Evolutionary conservation across 2,888 invertebrate species (phyloP).

Genomic region (Stegana nigrithorax): DNA sequence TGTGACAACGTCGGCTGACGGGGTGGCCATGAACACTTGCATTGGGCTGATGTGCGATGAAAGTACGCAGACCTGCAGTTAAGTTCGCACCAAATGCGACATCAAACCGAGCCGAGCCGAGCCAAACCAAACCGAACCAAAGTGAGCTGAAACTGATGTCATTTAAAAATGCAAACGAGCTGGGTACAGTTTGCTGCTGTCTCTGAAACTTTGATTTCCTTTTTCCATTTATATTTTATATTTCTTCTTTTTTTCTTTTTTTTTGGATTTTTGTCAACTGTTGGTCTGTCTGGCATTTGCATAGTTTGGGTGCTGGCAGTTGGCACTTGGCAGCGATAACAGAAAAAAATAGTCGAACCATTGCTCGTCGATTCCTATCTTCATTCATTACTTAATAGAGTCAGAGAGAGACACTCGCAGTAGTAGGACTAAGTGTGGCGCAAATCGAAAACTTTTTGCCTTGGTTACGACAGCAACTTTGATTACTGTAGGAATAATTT

Average conservation of each 20-base stretch:
- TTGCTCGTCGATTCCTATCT: constrained; percentile 53
- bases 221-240: constrained; percentile 50
- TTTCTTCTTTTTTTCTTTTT: constrained; percentile 1
- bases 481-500: constrained; percentile 49
- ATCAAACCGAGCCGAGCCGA: constrained; percentile 16
- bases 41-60: background rate
- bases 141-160: background rate
- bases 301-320: constrained; percentile 46
- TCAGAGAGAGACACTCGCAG: constrained; percentile 22
- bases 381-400: constrained; percentile 59
- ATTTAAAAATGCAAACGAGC: background rate
- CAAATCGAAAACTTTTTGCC: background rate
- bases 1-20: constrained; percentile 41
- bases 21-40: too few species aligned
- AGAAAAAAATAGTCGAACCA: background rate
- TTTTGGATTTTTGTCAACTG: background rate
- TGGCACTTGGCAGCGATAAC: background rate
- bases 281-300: constrained; percentile 22
- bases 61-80: background rate
- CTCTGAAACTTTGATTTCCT: constrained; percentile 27
- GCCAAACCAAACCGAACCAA: constrained; percentile 39
- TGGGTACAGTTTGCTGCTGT: constrained; percentile 27
- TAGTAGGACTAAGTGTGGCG: background rate
- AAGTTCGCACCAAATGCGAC: background rate
- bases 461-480: constrained; percentile 36